phyloP scores from a whole-genome alignment of 2,888 invertebrate genomes.

The Platycheirus rosarum region DNA sequence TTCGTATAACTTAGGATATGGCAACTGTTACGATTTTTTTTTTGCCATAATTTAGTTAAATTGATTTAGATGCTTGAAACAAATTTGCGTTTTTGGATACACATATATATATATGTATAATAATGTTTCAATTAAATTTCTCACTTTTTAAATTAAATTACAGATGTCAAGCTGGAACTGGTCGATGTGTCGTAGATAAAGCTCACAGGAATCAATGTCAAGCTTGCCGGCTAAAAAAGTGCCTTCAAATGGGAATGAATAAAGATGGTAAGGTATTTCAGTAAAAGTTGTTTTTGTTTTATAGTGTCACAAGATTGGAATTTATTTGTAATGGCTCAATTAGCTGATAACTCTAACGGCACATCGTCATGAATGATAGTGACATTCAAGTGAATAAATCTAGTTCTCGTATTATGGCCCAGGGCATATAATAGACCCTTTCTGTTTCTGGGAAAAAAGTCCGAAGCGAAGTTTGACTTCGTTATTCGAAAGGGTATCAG shows the following conservation, averaged over 20 bases:
- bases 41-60: slow-evolving; percentile 49
- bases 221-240: slow-evolving; percentile 98
- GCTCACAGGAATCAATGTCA: slow-evolving; percentile 99
- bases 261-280: slow-evolving; percentile 93
- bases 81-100: slow-evolving; percentile 11
- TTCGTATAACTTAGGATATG: slow-evolving; percentile 3
- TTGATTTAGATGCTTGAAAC: slow-evolving; percentile 29
- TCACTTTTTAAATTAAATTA: slow-evolving; percentile 68
- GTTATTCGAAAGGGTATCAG: no score
- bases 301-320: not conserved
- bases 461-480: no score
- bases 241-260: slow-evolving; percentile 99
- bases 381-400: no score
- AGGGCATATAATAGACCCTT: no score
- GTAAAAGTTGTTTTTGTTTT: not conserved
- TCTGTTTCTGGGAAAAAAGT: no score
- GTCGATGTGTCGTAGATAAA: slow-evolving; percentile 98
- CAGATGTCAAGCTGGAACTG: slow-evolving; percentile 99
- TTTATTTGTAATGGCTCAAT: no score
- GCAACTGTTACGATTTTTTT: slow-evolving; percentile 73
- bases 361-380: no score
- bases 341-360: no score
- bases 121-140: slow-evolving; percentile 2
- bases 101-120: not conserved
- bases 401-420: no score